Conservation (phyloP, 1,140 invertebrate species). For the Trissolcus basalis region DNA sequence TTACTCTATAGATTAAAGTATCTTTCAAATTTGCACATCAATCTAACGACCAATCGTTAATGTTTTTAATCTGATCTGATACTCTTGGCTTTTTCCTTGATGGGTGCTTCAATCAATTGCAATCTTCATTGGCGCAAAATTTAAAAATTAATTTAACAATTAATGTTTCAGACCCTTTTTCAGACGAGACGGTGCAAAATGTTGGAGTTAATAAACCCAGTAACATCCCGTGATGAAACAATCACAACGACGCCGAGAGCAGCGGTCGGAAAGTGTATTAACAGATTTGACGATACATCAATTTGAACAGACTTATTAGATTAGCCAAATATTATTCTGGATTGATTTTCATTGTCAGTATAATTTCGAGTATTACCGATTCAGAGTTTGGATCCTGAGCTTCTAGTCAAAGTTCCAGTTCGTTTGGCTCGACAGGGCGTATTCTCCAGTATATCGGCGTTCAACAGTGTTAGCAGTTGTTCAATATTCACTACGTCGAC, state of each 20-base stretch:
- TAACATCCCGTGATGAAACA: too few relatives aligned
- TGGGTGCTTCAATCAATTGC: too few relatives aligned
- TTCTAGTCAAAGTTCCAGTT: slow-evolving; percentile 49
- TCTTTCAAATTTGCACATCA: slow-evolving; percentile 7
- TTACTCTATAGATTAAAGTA: slow-evolving; percentile 9
- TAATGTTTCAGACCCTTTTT: too few relatives aligned
- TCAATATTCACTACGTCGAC: slow-evolving; percentile 59
- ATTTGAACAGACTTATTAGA: slow-evolving; percentile 22
- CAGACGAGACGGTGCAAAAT: too few relatives aligned
- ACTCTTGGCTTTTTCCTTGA: background rate
- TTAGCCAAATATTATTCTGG: slow-evolving; percentile 29
- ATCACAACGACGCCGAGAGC: too few relatives aligned
- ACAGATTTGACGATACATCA: slow-evolving; percentile 18
- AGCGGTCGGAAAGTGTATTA: background rate
- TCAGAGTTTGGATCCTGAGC: slow-evolving; percentile 25
- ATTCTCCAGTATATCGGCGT: slow-evolving; percentile 40
- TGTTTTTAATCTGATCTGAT: slow-evolving; percentile 1
- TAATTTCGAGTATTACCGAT: slow-evolving; percentile 36
- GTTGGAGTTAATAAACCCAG: too few relatives aligned
- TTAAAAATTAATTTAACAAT: too few relatives aligned
- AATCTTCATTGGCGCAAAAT: too few relatives aligned
- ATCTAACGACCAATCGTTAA: slow-evolving; percentile 4
- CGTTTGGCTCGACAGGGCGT: slow-evolving; percentile 48
- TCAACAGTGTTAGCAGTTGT: slow-evolving; percentile 56
- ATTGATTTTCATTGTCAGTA: slow-evolving; percentile 26